Percentiles rank a stretch among this genome's conserved stretches.
Evolutionary conservation across 2,888 invertebrate genomes (phyloP).

Genomic region (Platycheirus rosarum): DNA sequence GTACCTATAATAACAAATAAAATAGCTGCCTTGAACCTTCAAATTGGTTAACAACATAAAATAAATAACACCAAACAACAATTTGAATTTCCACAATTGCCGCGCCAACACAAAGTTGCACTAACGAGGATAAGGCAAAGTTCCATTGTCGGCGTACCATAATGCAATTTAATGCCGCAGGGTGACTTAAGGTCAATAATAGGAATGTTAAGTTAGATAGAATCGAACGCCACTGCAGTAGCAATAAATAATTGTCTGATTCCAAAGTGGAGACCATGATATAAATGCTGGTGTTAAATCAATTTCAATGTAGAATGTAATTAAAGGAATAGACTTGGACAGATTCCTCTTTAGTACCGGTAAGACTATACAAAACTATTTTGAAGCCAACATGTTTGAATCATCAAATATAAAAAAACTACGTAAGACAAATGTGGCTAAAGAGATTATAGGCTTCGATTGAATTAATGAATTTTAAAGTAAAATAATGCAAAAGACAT

Average conservation of each 20-base stretch:
- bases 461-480: too few relatives aligned
- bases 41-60: too few relatives aligned
- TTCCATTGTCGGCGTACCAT: background rate
- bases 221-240: conserved; percentile 16
- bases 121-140: conserved; percentile 10
- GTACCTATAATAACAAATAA: too few relatives aligned
- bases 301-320: background rate
- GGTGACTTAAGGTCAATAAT: conserved; percentile 29
- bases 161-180: conserved; percentile 15
- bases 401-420: too few relatives aligned
- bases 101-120: conserved; percentile 21
- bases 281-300: conserved; percentile 23
- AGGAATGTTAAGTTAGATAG: conserved; percentile 14
- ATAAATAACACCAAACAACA: too few relatives aligned
- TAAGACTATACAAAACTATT: too few relatives aligned
- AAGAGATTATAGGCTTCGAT: too few relatives aligned
- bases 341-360: background rate
- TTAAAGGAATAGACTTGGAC: background rate
- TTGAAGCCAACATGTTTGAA: too few relatives aligned
- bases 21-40: too few relatives aligned
- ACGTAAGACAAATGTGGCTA: too few relatives aligned
- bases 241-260: conserved; percentile 16
- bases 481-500: too few relatives aligned
- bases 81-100: too few relatives aligned
- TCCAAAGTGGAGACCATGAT: conserved; percentile 18